A percentile compares a stretch with the other conserved stretches of the same genome.
phyloP scores from a whole-genome alignment of 2,888 invertebrate species.

The Diloba caeruleocephala region DNA sequence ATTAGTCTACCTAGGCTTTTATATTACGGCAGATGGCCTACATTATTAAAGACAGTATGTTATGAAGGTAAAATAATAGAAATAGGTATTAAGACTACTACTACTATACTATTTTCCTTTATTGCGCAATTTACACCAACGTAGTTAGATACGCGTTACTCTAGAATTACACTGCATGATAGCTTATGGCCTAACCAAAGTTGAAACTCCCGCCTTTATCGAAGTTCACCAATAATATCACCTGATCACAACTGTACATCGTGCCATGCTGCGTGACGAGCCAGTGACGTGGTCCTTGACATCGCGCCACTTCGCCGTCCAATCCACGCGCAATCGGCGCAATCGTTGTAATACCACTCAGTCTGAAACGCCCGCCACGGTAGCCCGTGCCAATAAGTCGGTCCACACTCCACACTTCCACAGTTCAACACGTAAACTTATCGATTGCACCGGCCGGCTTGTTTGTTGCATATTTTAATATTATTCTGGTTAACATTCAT shows the following conservation, averaged over 20 bases:
- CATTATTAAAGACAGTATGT: too few relatives aligned
- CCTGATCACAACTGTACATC: slow-evolving; percentile 60
- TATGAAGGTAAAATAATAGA: too few relatives aligned
- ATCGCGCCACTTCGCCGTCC: slow-evolving; percentile 83
- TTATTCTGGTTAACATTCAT: slow-evolving; percentile 28
- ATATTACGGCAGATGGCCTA: too few relatives aligned
- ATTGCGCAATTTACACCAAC: slow-evolving; percentile 5
- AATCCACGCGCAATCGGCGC: slow-evolving; percentile 71
- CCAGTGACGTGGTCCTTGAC: slow-evolving; percentile 77
- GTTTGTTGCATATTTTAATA: slow-evolving; percentile 42
- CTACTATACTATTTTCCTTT: slow-evolving; percentile 5
- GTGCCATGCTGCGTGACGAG: slow-evolving; percentile 58
- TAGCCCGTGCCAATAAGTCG: slow-evolving; percentile 45
- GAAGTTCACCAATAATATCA: slow-evolving; percentile 43
- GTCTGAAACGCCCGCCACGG: slow-evolving; percentile 46
- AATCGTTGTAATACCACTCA: slow-evolving; percentile 55
- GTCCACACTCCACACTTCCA: slow-evolving; percentile 34
- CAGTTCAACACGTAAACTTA: slow-evolving; percentile 74
- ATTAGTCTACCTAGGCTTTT: too few relatives aligned
- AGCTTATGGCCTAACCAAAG: slow-evolving; percentile 21
- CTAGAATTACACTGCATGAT: background rate
- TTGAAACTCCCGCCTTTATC: slow-evolving; percentile 46
- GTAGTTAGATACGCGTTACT: slow-evolving; percentile 7
- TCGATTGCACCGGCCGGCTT: slow-evolving; percentile 53
- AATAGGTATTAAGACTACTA: too few relatives aligned